phyloP scores from a whole-genome alignment of 2,888 invertebrate species.

The Nomada fabriciana region DNA sequence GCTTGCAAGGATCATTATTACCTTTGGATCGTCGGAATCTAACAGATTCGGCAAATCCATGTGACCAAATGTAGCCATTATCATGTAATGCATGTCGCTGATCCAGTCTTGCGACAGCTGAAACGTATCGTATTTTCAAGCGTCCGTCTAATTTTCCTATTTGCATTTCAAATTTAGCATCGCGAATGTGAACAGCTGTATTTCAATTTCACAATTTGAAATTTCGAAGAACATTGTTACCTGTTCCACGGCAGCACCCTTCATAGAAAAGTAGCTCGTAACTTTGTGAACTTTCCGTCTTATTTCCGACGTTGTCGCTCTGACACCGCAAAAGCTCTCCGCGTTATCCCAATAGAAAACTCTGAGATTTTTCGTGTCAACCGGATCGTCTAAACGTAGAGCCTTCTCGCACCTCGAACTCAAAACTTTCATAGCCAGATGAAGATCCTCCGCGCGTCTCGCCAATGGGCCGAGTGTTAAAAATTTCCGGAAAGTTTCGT shows the following conservation, averaged over 20 bases:
- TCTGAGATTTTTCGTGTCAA: constrained; percentile 85
- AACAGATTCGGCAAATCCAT: neutral
- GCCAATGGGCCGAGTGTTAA: constrained; percentile 90
- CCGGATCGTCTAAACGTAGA: constrained; percentile 85
- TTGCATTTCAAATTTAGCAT: no score
- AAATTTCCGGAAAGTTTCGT: constrained; percentile 85
- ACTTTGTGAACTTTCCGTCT: constrained; percentile 85
- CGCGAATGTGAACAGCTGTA: no score
- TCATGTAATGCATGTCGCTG: constrained; percentile 80
- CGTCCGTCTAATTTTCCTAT: no score
- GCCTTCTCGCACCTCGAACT: constrained; percentile 84
- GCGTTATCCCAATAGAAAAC: constrained; percentile 89
- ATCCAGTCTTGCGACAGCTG: constrained; percentile 85
- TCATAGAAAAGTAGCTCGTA: constrained; percentile 85
- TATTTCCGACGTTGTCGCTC: constrained; percentile 86
- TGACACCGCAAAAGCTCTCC: constrained; percentile 85
- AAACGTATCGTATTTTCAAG: constrained; percentile 20
- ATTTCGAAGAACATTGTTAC: constrained; percentile 75
- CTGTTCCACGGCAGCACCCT: constrained; percentile 83
- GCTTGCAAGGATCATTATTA: neutral
- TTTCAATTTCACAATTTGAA: neutral
- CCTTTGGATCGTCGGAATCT: neutral
- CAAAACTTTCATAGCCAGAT: constrained; percentile 88
- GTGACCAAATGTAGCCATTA: neutral
- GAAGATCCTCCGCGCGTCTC: constrained; percentile 91